Conservation (phyloP, 53 echinoderm and acorn worm species). For the Luidia sarsii region DNA sequence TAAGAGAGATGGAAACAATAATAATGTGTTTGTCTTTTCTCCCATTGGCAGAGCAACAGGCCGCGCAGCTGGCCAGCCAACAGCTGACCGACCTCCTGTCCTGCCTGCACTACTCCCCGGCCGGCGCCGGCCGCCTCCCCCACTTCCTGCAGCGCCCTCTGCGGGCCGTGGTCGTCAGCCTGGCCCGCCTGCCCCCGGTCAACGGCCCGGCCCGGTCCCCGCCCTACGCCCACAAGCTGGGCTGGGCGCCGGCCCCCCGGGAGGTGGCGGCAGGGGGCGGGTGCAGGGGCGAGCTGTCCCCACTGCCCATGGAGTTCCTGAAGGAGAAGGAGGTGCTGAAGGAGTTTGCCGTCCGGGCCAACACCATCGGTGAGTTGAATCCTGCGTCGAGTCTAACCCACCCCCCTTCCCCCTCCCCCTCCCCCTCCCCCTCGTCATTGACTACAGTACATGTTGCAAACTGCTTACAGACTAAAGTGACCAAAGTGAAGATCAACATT, state of each 20-base stretch:
- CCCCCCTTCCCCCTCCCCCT: no score
- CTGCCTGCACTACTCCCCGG: constrained; percentile 57
- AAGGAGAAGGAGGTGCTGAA: constrained; percentile 92
- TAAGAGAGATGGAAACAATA: no score
- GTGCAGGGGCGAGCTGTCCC: constrained; percentile 83
- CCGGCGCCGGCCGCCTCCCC: constrained; percentile 35
- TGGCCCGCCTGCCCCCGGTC: constrained; percentile 88
- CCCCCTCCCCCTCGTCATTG: no score
- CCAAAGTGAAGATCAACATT: no score
- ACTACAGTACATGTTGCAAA: no score
- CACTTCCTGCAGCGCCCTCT: constrained; percentile 82
- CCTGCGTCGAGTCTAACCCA: no score
- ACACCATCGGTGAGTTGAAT: constrained; percentile 73
- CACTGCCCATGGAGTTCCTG: constrained; percentile 88
- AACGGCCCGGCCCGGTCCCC: constrained; percentile 89
- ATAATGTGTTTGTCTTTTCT: background rate
- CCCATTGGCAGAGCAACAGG: constrained; percentile 56
- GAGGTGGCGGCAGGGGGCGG: constrained; percentile 55
- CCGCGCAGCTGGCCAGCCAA: constrained; percentile 64
- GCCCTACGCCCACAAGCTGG: constrained; percentile 91
- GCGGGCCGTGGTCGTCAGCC: constrained; percentile 66
- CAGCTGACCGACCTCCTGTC: constrained; percentile 71
- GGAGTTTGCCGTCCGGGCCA: constrained; percentile 88
- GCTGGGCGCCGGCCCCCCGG: constrained; percentile 81
- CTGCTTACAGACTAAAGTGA: no score